phyloP scores from a whole-genome alignment of 2,113 vertebrate species.

The Oryzias celebensis region DNA sequence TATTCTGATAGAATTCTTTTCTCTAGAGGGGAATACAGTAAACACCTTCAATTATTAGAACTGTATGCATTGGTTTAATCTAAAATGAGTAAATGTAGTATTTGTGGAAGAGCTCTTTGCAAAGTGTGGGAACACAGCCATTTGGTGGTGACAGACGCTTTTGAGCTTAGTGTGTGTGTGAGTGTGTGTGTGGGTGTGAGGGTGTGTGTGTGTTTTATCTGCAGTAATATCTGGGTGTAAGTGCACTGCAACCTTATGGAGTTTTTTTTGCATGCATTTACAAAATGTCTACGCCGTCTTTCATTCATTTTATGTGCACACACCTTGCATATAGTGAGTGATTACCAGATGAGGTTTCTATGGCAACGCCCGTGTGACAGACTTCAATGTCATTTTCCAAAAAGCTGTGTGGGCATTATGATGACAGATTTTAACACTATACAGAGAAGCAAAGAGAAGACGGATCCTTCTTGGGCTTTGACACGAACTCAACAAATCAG shows the following conservation, averaged over 20 bases:
- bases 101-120: not conserved
- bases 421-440: constrained; percentile 36
- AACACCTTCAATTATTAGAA: too few species aligned
- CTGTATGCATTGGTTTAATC: not conserved
- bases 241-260: constrained; percentile 12
- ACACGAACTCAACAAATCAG: not conserved
- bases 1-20: too few species aligned
- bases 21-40: too few species aligned
- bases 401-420: constrained; percentile 17
- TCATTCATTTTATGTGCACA: not conserved
- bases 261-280: not conserved
- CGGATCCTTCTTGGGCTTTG: constrained; percentile 9
- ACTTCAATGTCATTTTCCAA: constrained; percentile 40
- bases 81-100: not conserved
- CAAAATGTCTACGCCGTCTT: not conserved
- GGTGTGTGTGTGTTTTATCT: not conserved
- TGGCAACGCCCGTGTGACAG: constrained; percentile 14
- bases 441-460: constrained; percentile 7
- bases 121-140: constrained; percentile 25
- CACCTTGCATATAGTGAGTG: not conserved
- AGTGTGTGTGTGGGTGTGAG: not conserved
- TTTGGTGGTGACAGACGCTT: constrained; percentile 14
- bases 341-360: constrained; percentile 34
- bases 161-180: not conserved
- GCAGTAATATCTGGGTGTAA: not conserved